Evolutionary conservation across 1,140 invertebrate genomes (phyloP).

Genomic region (Venustaconcha ellipsiformis): DNA sequence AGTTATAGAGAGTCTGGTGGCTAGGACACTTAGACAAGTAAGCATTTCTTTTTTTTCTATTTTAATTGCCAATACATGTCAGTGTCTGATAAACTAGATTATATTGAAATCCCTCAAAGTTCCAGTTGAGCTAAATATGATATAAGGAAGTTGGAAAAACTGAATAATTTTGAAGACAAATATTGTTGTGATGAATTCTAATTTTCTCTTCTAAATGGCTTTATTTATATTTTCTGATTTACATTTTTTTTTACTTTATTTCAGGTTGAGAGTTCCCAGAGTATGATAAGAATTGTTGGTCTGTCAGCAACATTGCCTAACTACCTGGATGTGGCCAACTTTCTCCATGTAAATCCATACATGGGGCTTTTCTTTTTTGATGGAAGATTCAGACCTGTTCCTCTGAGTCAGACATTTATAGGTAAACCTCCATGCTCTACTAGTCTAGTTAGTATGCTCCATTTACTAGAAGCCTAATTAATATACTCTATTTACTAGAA

Average conservation of each 20-base stretch:
- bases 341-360: slow-evolving; percentile 93
- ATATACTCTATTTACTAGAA: too few relatives aligned
- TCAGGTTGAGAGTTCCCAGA: slow-evolving; percentile 92
- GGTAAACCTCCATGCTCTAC: slow-evolving; percentile 41
- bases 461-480: too few relatives aligned
- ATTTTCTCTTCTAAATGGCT: background rate
- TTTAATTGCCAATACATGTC: background rate
- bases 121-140: background rate
- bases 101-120: background rate
- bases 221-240: slow-evolving; percentile 9
- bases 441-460: too few relatives aligned
- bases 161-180: too few relatives aligned
- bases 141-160: too few relatives aligned
- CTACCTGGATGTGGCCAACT: slow-evolving; percentile 95
- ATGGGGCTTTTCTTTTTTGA: slow-evolving; percentile 98
- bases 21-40: slow-evolving; percentile 90
- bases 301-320: slow-evolving; percentile 98
- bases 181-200: background rate
- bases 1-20: slow-evolving; percentile 97
- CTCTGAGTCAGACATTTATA: slow-evolving; percentile 81
- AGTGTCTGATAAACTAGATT: background rate
- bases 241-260: slow-evolving; percentile 25
- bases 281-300: slow-evolving; percentile 98
- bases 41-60: background rate
- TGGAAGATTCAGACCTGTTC: slow-evolving; percentile 95